phyloP scores from a whole-genome alignment of 1,140 invertebrate genomes.

The Oreohelix idahoensis region DNA sequence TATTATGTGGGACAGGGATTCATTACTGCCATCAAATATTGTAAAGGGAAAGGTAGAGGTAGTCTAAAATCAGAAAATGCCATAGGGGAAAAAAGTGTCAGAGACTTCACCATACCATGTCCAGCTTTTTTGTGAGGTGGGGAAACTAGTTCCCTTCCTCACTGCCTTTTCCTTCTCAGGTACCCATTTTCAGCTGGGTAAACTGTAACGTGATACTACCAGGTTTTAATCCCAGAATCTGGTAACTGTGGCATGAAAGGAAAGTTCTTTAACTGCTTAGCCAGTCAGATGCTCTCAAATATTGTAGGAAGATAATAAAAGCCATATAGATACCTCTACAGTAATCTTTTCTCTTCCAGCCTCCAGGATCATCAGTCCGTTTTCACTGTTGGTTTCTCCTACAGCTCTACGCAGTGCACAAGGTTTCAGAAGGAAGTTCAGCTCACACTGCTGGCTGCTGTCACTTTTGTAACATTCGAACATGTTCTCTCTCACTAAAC shows the following conservation, averaged over 20 bases:
- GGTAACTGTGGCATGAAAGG: no score
- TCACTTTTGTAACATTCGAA: conserved; percentile 63
- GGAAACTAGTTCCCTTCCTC: no score
- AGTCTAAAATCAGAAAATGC: neutral
- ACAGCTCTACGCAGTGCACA: conserved; percentile 61
- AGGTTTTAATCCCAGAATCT: no score
- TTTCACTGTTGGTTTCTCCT: conserved; percentile 61
- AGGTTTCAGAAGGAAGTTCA: conserved; percentile 59
- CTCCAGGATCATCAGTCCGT: conserved; percentile 63
- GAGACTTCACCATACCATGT: no score
- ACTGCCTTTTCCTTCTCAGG: no score
- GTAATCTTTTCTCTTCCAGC: conserved; percentile 61
- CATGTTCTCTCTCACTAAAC: conserved; percentile 59
- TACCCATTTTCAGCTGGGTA: no score
- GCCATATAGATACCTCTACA: conserved; percentile 56
- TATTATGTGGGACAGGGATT: no score
- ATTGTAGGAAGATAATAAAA: neutral
- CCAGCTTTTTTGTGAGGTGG: no score
- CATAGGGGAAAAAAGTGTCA: no score
- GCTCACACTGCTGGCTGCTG: conserved; percentile 56
- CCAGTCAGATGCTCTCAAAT: neutral
- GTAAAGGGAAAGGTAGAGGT: neutral
- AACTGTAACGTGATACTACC: no score
- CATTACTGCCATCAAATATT: no score
- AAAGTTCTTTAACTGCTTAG: no score